Conservation (phyloP, 2,888 invertebrate species). For the Apeira syringaria region DNA sequence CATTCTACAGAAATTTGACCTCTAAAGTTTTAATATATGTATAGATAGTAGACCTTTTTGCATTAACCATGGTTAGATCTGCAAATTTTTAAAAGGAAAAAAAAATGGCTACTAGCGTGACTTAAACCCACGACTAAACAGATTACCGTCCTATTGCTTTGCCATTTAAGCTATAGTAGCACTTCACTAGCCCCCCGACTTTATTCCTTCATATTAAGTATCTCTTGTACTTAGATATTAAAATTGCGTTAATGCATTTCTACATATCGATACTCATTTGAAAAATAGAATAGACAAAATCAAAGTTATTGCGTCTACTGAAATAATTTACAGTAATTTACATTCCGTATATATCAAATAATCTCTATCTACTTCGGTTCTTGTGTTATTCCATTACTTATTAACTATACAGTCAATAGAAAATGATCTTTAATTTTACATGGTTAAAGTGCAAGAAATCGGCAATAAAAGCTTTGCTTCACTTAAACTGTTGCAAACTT, state of each 20-base stretch:
- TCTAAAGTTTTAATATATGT: too few relatives aligned
- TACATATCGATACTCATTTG: slow-evolving; percentile 25
- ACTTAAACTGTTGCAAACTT: slow-evolving; percentile 54
- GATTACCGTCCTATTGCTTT: too few relatives aligned
- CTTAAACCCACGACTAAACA: too few relatives aligned
- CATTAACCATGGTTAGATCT: too few relatives aligned
- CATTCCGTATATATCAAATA: slow-evolving; percentile 53
- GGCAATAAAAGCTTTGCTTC: slow-evolving; percentile 36
- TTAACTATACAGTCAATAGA: slow-evolving; percentile 15
- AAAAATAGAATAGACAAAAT: slow-evolving; percentile 37
- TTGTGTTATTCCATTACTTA: slow-evolving; percentile 21
- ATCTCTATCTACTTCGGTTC: slow-evolving; percentile 44
- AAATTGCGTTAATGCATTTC: background rate
- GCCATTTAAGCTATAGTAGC: too few relatives aligned
- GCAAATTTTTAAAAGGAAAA: too few relatives aligned
- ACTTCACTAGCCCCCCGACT: too few relatives aligned
- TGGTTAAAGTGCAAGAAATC: slow-evolving; percentile 14
- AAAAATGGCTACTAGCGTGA: too few relatives aligned
- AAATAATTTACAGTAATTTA: slow-evolving; percentile 53
- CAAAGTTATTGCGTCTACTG: slow-evolving; percentile 39
- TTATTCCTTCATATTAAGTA: too few relatives aligned
- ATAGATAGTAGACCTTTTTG: too few relatives aligned
- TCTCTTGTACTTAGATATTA: background rate
- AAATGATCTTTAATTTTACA: slow-evolving; percentile 24
- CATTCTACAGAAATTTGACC: too few relatives aligned